phyloP scores from a whole-genome alignment of 2,888 invertebrate species.

The Lasioglossum morio region DNA sequence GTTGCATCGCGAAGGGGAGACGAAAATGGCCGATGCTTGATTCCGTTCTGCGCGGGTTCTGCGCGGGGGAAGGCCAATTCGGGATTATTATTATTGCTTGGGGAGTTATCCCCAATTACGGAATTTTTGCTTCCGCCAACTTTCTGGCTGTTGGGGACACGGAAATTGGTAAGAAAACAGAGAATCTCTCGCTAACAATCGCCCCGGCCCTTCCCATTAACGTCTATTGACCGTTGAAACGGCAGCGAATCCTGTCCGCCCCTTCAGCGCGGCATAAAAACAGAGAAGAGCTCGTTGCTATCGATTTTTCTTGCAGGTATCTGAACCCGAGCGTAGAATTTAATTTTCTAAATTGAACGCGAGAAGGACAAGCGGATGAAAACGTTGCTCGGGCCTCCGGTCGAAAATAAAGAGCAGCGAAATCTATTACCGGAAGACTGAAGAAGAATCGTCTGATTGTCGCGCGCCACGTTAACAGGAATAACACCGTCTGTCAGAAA shows the following conservation, averaged over 20 bases:
- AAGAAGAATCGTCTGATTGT: neutral
- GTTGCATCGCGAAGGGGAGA: neutral
- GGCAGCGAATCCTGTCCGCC: conserved; percentile 26
- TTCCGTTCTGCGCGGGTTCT: neutral
- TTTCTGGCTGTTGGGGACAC: neutral
- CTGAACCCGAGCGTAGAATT: conserved; percentile 35
- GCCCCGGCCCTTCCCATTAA: conserved; percentile 27
- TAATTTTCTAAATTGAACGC: conserved; percentile 52
- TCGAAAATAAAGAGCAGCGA: conserved; percentile 27
- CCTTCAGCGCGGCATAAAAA: conserved; percentile 19
- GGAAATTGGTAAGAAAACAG: conserved; percentile 5
- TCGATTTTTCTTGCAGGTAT: conserved; percentile 46
- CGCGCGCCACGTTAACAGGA: neutral
- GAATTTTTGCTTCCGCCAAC: neutral
- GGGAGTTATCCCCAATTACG: conserved; percentile 21
- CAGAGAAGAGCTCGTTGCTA: neutral
- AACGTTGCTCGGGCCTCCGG: conserved; percentile 29
- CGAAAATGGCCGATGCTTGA: neutral
- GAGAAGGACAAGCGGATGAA: conserved; percentile 38
- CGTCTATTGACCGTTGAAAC: conserved; percentile 52
- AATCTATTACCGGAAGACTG: neutral
- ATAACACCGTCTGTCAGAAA: neutral
- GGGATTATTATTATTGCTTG: conserved; percentile 8
- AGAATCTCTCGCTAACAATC: conserved; percentile 35
- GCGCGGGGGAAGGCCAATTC: neutral